A percentile compares a stretch with the other conserved stretches of the same genome.
These are phyloP conservation scores for Chondrilla cf. caribensis DNA, from an alignment of 37 sponge, comb jelly and placozoan species.

Conservation along the genomic window DNA sequence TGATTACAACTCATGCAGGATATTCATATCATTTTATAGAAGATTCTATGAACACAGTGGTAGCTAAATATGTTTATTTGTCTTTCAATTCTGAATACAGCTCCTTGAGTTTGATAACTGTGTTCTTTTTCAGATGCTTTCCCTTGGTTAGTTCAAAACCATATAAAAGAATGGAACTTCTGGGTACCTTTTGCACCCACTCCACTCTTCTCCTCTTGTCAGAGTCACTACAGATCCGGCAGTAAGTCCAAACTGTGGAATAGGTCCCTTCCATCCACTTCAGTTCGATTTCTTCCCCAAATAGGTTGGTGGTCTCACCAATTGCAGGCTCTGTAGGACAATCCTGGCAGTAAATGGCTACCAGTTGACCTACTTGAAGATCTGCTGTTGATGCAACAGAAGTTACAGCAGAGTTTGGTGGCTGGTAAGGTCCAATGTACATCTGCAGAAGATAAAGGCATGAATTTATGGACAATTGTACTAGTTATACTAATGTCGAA, in stretches of 20 bases:
- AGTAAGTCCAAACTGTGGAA: slow-evolving; percentile 21
- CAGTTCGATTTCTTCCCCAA: slow-evolving; percentile 10
- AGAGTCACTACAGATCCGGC: not conserved
- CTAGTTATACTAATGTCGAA: not conserved
- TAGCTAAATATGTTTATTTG: not conserved
- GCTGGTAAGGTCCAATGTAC: slow-evolving; percentile 45
- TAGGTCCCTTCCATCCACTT: slow-evolving; percentile 54
- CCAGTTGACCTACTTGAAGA: slow-evolving; percentile 28
- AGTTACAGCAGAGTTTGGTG: not conserved
- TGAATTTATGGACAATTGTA: not conserved
- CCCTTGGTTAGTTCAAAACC: slow-evolving; percentile 41
- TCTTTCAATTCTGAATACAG: not conserved
- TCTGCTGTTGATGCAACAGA: slow-evolving; percentile 1
- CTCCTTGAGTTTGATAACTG: slow-evolving; percentile 32
- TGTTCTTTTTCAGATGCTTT: slow-evolving; percentile 39
- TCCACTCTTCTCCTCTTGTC: slow-evolving; percentile 33
- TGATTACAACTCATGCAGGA: no score
- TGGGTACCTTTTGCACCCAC: slow-evolving; percentile 44
- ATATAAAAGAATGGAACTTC: slow-evolving; percentile 30
- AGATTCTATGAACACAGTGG: no score
- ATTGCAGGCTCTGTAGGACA: slow-evolving; percentile 25
- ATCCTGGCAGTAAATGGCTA: slow-evolving; percentile 35
- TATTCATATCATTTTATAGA: no score
- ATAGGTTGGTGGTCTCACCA: not conserved
- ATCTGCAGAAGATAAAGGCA: slow-evolving; percentile 12